Evolutionary conservation across 2,113 vertebrate genomes (phyloP).

Genomic region (Protomyctophum bolini): DNA sequence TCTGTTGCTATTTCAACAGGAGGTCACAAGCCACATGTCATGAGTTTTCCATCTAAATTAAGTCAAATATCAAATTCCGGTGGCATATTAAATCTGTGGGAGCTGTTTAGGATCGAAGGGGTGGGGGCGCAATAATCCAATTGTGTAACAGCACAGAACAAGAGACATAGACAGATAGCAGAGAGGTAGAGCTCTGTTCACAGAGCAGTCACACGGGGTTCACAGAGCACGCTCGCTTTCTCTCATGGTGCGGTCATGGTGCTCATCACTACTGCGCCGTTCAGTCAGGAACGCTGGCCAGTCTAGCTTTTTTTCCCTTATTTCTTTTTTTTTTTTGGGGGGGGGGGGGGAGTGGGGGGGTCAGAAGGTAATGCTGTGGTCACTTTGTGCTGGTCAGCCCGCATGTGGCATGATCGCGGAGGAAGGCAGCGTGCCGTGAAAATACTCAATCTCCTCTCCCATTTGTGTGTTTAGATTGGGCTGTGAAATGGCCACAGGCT

Average conservation of each 20-base stretch:
- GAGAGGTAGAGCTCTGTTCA: constrained; percentile 50
- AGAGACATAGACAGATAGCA: constrained; percentile 37
- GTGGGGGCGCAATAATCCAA: constrained; percentile 72
- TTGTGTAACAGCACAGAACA: constrained; percentile 65
- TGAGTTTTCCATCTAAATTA: constrained; percentile 78
- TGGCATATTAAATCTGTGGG: constrained; percentile 78
- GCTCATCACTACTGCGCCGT: too few relatives aligned
- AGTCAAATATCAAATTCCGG: constrained; percentile 77
- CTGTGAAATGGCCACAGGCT: constrained; percentile 42
- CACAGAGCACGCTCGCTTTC: too few relatives aligned
- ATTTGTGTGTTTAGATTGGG: constrained; percentile 53
- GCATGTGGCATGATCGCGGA: constrained; percentile 20
- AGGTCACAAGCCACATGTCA: constrained; percentile 78
- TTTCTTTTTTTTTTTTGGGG: too few relatives aligned
- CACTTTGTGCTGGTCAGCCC: constrained; percentile 36
- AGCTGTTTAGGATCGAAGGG: constrained; percentile 59
- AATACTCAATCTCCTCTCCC: constrained; percentile 55
- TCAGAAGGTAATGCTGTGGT: constrained; percentile 49
- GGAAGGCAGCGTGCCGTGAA: constrained; percentile 48
- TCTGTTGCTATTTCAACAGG: constrained; percentile 53
- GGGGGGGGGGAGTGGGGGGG: constrained; percentile 1
- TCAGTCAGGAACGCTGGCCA: not conserved
- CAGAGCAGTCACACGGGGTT: constrained; percentile 4
- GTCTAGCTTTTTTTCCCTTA: not conserved
- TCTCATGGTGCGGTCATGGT: too few relatives aligned